These are phyloP conservation scores for Homarus americanus DNA, from an alignment of 1,140 invertebrate genomes.

Conservation along the genomic window DNA sequence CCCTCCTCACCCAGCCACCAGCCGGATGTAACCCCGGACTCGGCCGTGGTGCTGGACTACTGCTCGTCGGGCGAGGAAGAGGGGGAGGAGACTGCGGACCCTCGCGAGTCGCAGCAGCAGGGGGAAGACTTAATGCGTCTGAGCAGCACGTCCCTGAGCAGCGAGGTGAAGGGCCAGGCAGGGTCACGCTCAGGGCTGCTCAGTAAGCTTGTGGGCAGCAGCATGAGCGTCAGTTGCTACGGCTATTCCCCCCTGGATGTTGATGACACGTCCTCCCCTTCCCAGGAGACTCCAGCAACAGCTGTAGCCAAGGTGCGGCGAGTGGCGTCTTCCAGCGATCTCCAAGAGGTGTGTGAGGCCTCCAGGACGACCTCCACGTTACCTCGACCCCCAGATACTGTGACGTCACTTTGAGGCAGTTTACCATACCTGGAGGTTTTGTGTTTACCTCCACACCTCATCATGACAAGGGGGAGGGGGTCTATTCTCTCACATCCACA, in stretches of 20 bases:
- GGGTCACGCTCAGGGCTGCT: slow-evolving; percentile 16
- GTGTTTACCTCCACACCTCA: not conserved
- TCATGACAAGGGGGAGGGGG: too few relatives aligned
- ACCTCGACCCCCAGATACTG: not conserved
- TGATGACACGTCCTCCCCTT: slow-evolving; percentile 23
- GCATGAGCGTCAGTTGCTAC: slow-evolving; percentile 33
- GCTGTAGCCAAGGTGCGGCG: not conserved
- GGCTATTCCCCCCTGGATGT: slow-evolving; percentile 53
- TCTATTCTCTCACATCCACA: not conserved
- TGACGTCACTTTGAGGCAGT: not conserved
- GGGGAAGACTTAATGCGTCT: too few relatives aligned
- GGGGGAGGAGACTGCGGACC: not conserved
- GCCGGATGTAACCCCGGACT: slow-evolving; percentile 50
- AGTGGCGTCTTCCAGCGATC: not conserved
- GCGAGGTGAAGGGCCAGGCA: not conserved
- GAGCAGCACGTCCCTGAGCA: too few relatives aligned
- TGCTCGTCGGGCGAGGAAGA: slow-evolving; percentile 28
- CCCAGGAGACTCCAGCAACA: not conserved
- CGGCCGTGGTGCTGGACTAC: slow-evolving; percentile 54
- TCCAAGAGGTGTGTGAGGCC: not conserved
- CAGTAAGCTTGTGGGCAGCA: slow-evolving; percentile 43
- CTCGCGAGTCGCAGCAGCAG: not conserved
- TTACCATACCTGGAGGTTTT: not conserved
- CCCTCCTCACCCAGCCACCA: not conserved
- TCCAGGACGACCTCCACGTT: not conserved